Conservation (phyloP, 2,888 invertebrate genomes). For the Scelioninae gen. 1 region DNA sequence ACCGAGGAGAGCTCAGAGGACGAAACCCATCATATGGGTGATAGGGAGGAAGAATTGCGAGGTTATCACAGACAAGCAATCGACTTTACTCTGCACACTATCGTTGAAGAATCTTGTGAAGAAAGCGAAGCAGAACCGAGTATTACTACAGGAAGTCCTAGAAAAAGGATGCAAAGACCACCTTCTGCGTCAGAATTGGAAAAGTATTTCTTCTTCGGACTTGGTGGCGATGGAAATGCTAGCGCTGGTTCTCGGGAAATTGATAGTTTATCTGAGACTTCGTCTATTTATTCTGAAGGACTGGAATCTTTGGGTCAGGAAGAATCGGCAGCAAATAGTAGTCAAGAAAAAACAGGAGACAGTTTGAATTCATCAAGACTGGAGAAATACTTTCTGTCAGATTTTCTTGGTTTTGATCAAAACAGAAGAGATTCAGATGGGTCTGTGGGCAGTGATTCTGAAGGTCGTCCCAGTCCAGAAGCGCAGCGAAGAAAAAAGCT, state of each 20-base stretch:
- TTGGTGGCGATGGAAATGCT: conserved; percentile 90
- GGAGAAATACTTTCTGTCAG: conserved; percentile 95
- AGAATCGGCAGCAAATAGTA: conserved; percentile 79
- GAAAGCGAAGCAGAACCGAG: conserved; percentile 93
- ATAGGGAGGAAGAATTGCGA: conserved; percentile 92
- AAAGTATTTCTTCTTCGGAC: conserved; percentile 95
- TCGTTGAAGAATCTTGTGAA: conserved; percentile 97
- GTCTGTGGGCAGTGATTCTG: conserved; percentile 95
- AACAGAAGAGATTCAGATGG: conserved; percentile 92
- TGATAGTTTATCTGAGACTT: conserved; percentile 90
- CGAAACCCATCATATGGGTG: conserved; percentile 85
- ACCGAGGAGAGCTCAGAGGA: conserved; percentile 89
- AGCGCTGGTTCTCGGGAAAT: conserved; percentile 84
- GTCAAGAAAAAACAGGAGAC: conserved; percentile 86
- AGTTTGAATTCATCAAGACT: conserved; percentile 89
- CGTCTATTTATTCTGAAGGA: conserved; percentile 93
- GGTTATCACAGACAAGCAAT: conserved; percentile 93
- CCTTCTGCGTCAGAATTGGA: conserved; percentile 93
- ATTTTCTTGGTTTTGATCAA: conserved; percentile 92
- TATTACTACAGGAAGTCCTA: conserved; percentile 81
- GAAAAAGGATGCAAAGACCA: conserved; percentile 87
- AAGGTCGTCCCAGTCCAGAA: conserved; percentile 94
- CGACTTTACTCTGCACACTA: conserved; percentile 96
- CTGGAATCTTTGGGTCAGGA: conserved; percentile 89
- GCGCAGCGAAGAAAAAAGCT: conserved; percentile 91